Conservation (phyloP, 2,888 invertebrate genomes). For the Reticulitermes lucifugus region DNA sequence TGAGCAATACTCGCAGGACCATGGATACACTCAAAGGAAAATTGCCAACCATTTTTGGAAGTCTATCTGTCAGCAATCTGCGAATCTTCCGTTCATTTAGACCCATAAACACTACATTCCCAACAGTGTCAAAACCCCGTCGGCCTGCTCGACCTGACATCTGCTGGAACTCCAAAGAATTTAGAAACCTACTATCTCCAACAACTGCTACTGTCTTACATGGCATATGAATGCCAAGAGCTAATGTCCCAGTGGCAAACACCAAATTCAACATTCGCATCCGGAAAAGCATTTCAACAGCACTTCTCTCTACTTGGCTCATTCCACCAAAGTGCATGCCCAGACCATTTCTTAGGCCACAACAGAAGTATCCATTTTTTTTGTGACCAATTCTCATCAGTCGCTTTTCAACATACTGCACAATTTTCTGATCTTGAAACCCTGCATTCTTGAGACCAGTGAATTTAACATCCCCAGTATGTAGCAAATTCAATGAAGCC, state of each 20-base stretch:
- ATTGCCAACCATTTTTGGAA: slow-evolving; percentile 47
- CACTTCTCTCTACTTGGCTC: slow-evolving; percentile 57
- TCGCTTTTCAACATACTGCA: slow-evolving; percentile 54
- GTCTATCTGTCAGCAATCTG: slow-evolving; percentile 40
- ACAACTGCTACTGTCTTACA: slow-evolving; percentile 56
- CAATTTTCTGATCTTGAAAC: slow-evolving; percentile 50
- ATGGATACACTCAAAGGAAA: slow-evolving; percentile 44
- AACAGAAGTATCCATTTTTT: slow-evolving; percentile 26
- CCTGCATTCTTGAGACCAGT: slow-evolving; percentile 50
- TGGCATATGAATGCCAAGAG: slow-evolving; percentile 57
- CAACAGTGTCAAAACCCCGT: slow-evolving; percentile 39
- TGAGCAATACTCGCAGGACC: slow-evolving; percentile 38
- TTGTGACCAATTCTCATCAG: slow-evolving; percentile 38
- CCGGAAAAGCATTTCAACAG: slow-evolving; percentile 60
- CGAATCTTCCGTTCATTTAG: slow-evolving; percentile 38
- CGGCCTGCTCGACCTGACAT: slow-evolving; percentile 48
- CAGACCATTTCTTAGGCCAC: slow-evolving; percentile 56
- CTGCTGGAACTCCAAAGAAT: slow-evolving; percentile 55
- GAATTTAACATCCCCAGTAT: not conserved
- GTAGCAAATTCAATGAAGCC: not conserved
- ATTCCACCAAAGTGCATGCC: slow-evolving; percentile 60
- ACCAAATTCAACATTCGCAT: slow-evolving; percentile 55
- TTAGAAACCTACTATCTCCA: slow-evolving; percentile 55
- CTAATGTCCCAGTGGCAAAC: slow-evolving; percentile 55
- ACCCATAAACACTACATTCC: slow-evolving; percentile 46